Base-by-base conservation (phyloP, 2,888 invertebrate genomes). In the Ephialtes manifestator region DNA sequence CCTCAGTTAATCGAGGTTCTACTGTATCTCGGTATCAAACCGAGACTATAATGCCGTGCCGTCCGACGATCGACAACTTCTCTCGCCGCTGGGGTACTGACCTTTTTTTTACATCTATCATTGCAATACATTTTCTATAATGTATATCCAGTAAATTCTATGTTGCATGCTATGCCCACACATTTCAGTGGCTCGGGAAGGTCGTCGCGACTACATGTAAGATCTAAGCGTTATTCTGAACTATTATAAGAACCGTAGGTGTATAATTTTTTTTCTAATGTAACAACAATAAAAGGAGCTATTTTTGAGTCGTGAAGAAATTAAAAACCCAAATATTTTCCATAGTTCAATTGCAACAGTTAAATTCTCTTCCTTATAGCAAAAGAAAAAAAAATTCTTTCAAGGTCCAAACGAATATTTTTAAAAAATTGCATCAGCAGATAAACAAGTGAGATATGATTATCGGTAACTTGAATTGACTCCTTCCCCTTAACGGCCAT, bases 71-170 rank as follows among this genome's bases (percentile, higher is more conserved):
- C 76, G 31, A 53, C 46, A 51, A 67, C 18, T 60, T 48, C 28
- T 60, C 70, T 77, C 68, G 28, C 18, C 13, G 35, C n/a, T 51
- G 63, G 80, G 67, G 13, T 80, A 84, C 63, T 68, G 46, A 79
- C 60, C 67, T 81, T 55, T 67, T 74, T 75, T 31, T 67, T 43
- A 28, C 20, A 20, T 46, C 46, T 58, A 24, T 65, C 63, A 28
- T 43, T 46, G 68, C 67, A 15, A 63, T 75, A 51, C 20, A 63
- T 70, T 75, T 60, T 70, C 43, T 15, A 20, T 55, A 55, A 48
- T 43, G 76, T 39, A 55, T 76, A 53, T 67, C 20, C 65, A 24
- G 43, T 65, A 13, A 20, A 76, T 67, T 67, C 20, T 35, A 67
- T 53, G 20, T 31, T 15, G 43, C 35, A 13, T 13, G 18, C 35